Evolutionary conservation across 2,888 invertebrate genomes (phyloP).

Genomic region (Xylophagus ater): DNA sequence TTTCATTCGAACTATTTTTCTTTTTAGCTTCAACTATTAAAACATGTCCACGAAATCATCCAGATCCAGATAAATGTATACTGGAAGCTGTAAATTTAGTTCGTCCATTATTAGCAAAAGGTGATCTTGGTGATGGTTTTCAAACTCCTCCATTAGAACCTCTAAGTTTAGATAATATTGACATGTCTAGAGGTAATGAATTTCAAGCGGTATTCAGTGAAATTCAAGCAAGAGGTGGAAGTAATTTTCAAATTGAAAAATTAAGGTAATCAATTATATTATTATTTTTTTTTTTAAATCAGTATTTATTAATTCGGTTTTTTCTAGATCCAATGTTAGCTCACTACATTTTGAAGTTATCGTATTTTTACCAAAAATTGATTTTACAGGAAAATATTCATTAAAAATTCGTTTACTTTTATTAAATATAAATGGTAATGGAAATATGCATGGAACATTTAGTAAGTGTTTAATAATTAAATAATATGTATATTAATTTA

Average conservation of each 20-base stretch:
- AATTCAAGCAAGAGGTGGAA: conserved; percentile 33
- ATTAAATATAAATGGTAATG: conserved; percentile 34
- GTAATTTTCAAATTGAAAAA: conserved; percentile 36
- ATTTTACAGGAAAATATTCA: conserved; percentile 34
- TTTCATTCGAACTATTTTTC: background rate
- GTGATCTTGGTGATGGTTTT: conserved; percentile 37
- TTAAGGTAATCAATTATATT: conserved; percentile 31
- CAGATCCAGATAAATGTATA: conserved; percentile 33
- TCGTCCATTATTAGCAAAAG: conserved; percentile 30
- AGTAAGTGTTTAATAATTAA: conserved; percentile 22
- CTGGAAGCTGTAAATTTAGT: conserved; percentile 31
- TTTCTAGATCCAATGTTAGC: conserved; percentile 29
- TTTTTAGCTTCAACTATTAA: conserved; percentile 29
- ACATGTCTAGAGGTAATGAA: conserved; percentile 31
- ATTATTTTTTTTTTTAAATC: no score
- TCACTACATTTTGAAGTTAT: conserved; percentile 33
- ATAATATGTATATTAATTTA: background rate
- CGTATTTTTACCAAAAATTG: conserved; percentile 32
- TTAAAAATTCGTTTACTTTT: conserved; percentile 33
- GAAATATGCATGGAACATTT: conserved; percentile 33
- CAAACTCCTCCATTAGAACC: conserved; percentile 34
- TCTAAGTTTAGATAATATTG: conserved; percentile 32
- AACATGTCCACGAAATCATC: conserved; percentile 35
- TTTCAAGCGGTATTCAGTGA: conserved; percentile 35
- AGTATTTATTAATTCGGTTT: background rate